A percentile compares a stretch with the other conserved stretches of the same genome.
These are phyloP conservation scores for Phaethornis superciliosus DNA, from an alignment of 2,113 vertebrate species.

Conservation along the genomic window DNA sequence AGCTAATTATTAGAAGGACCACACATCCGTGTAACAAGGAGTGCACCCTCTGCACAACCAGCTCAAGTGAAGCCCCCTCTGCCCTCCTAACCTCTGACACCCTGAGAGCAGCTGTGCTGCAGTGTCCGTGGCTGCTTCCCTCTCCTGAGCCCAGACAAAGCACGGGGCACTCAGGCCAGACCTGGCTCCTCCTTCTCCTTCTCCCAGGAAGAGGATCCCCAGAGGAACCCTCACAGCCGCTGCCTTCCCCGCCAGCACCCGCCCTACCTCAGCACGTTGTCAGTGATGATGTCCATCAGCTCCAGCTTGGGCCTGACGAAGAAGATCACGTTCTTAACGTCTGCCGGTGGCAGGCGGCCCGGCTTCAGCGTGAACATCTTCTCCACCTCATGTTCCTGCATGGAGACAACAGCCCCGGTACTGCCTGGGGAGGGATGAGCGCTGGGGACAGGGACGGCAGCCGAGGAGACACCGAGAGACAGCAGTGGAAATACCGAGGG, in stretches of 20 bases:
- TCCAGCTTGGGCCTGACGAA: slow-evolving; percentile 94
- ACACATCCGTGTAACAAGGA: fast-evolving
- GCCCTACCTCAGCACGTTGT: slow-evolving; percentile 87
- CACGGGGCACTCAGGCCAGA: fast-evolving
- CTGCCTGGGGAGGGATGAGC: not conserved
- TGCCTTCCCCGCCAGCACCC: not conserved
- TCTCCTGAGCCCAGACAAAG: fast-evolving
- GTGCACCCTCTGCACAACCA: fast-evolving
- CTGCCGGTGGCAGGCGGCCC: slow-evolving; percentile 87
- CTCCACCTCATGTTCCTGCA: slow-evolving; percentile 98
- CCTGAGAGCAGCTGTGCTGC: fast-evolving
- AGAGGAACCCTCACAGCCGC: fast-evolving
- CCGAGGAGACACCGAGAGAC: too few species aligned
- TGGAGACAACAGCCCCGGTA: not conserved
- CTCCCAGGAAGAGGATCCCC: too few species aligned
- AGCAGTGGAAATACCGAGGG: too few species aligned
- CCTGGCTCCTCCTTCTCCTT: fast-evolving
- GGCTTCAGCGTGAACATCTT: slow-evolving; percentile 98
- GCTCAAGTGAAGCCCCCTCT: not conserved
- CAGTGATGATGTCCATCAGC: slow-evolving; percentile 95
- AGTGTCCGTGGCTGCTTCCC: fast-evolving
- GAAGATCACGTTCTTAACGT: slow-evolving; percentile 97
- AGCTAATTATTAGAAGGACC: fast-evolving
- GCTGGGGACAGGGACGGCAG: too few species aligned
- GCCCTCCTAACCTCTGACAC: fast-evolving